Evolutionary conservation across 2,888 invertebrate genomes (phyloP).

Genomic region (Slavum lentiscoides): DNA sequence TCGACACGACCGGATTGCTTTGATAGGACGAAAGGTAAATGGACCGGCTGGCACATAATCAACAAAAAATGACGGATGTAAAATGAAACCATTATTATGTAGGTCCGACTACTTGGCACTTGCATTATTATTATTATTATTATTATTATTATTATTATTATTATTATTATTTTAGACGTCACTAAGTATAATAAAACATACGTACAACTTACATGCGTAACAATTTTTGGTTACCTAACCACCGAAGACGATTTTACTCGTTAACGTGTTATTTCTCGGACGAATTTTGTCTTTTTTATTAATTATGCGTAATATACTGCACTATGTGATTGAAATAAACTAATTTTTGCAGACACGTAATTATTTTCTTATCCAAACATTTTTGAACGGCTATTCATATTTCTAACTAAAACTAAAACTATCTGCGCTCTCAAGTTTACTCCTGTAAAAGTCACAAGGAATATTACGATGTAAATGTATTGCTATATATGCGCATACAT

Average conservation of each 20-base stretch:
- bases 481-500: neutral
- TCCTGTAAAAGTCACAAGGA: neutral
- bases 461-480: neutral
- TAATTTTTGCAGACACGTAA: constrained; percentile 3
- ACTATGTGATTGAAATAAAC: constrained; percentile 28
- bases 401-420: neutral
- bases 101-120: neutral
- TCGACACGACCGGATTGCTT: constrained; percentile 8
- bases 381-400: neutral
- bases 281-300: constrained; percentile 3
- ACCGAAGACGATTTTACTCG: neutral
- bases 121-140: neutral
- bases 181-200: too few species aligned
- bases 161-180: too few species aligned
- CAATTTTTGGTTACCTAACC: too few species aligned
- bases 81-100: neutral
- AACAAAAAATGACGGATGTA: constrained; percentile 4
- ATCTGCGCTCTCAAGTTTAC: neutral
- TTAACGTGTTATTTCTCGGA: neutral
- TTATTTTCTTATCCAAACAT: neutral
- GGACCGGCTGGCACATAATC: neutral
- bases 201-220: too few species aligned
- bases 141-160: neutral
- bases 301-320: neutral
- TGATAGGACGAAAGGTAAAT: neutral